Evolutionary conservation across 2,797 vertebrate species (phyloP).

Genomic region (Tarsius wallacei): DNA sequence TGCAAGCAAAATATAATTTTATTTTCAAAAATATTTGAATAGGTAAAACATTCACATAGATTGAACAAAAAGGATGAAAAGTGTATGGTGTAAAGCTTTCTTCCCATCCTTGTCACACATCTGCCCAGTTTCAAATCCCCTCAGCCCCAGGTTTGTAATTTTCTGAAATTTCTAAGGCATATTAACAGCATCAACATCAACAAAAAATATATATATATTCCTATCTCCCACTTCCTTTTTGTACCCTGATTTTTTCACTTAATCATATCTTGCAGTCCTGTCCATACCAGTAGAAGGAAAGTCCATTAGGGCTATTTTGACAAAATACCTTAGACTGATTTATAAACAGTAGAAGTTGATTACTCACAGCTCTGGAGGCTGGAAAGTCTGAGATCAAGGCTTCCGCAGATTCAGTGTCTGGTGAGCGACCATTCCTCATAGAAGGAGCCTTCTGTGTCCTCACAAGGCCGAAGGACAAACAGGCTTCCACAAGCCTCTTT

Average conservation of each 20-base stretch:
- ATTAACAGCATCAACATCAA: not conserved
- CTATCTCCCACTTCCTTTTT: not conserved
- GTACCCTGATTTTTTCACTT: not conserved
- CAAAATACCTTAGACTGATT: not conserved
- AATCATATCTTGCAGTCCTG: not conserved
- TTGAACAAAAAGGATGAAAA: not conserved
- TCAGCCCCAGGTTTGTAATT: not conserved
- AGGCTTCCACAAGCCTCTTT: not conserved
- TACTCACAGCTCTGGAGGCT: too few relatives aligned
- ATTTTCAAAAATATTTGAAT: not conserved
- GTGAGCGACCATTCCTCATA: not conserved
- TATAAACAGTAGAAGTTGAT: not conserved
- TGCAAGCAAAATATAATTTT: not conserved
- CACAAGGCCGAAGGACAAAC: not conserved
- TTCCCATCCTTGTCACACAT: not conserved
- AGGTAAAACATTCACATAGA: not conserved
- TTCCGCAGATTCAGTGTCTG: not conserved
- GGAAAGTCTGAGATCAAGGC: not conserved
- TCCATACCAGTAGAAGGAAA: not conserved
- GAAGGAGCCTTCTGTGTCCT: not conserved
- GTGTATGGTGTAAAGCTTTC: not conserved
- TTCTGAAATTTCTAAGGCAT: not conserved
- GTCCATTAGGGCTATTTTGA: not conserved
- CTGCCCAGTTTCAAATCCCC: not conserved
- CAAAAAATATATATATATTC: not conserved